Percentiles rank a stretch among this genome's conserved stretches.
Evolutionary conservation across 2,797 vertebrate species (phyloP).

Genomic region (Anableps anableps): DNA sequence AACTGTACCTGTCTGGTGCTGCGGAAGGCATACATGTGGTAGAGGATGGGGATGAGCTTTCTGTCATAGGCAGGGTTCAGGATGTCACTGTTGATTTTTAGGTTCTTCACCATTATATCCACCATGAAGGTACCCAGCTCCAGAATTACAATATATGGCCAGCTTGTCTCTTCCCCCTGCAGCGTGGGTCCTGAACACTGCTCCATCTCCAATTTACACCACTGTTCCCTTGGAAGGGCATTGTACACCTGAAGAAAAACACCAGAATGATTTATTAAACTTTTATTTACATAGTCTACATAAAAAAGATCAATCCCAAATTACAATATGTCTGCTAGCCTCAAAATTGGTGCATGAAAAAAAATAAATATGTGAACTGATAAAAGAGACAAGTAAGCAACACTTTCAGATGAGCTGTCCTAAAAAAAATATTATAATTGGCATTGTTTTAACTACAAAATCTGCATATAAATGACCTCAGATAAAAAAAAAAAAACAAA

Average conservation of each 20-base stretch:
- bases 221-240: constrained; percentile 86
- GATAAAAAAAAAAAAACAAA: too few relatives aligned
- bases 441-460: constrained; percentile 50
- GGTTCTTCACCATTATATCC: constrained; percentile 87
- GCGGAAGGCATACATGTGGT: constrained; percentile 94
- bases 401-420: constrained; percentile 4
- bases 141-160: constrained; percentile 82
- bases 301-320: neutral
- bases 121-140: constrained; percentile 88
- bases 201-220: constrained; percentile 83
- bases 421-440: constrained; percentile 33
- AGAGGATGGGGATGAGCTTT: constrained; percentile 87
- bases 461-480: constrained; percentile 35
- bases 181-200: constrained; percentile 77
- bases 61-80: constrained; percentile 59
- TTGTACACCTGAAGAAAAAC: constrained; percentile 63
- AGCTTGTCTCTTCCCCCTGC: constrained; percentile 68
- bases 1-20: constrained; percentile 86
- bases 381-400: neutral
- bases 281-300: neutral
- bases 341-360: constrained; percentile 17
- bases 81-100: constrained; percentile 84
- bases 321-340: neutral
- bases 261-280: neutral
- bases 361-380: constrained; percentile 7